Evolutionary conservation across 2,797 vertebrate species (phyloP), one percentile per base, ranked within the genome.

Genomic region (Geotrypetes seraphini): DNA sequence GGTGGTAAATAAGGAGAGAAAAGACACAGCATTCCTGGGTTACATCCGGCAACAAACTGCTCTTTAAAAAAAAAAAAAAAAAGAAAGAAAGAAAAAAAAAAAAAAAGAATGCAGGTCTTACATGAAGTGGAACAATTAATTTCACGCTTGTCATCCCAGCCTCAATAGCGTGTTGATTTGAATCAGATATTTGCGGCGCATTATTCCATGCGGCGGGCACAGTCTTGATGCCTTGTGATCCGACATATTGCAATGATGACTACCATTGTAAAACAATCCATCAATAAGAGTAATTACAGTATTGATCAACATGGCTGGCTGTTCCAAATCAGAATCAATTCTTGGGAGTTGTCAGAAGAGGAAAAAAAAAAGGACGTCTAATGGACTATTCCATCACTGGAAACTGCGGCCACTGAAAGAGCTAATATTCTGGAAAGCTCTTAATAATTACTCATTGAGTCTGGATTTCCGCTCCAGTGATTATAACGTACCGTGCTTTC

Each of bases 71-170:
- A 83, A 88, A 90, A 86, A 83, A 88, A 73, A 82, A 86, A 90
- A 86, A 83, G 88, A 81, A 78, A 87, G 82, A 73, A 82, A 86
- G 90, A 86, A 83, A 88, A 90, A 86, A 83, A 88, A 73, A 82
- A 86, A 90, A 86, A 83, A 88, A 81, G 78, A 87, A 82, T 57
- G 64, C 74, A 69, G 80, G 75, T 71, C 69, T 79, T 83, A 92
- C 86, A 88, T 81, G 86, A 85, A 91, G 86, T 90, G 90, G 87
- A 95, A 94, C 89, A 88, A 92, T 92, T 93, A 81, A 95, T 97
- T 94, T 94, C 88, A 90, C 83, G 89, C 86, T 82, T 92, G 90
- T 93, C 91, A 86, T 87, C 84, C 71, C 73, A 57, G 74, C 66
- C 79, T 88, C 85, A 81, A 86, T 88, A 79, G 78, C 70, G 73